A percentile compares a stretch with the other conserved stretches of the same genome.
phyloP scores from a whole-genome alignment of 2,888 invertebrate genomes.

The Andrena hattorfiana region DNA sequence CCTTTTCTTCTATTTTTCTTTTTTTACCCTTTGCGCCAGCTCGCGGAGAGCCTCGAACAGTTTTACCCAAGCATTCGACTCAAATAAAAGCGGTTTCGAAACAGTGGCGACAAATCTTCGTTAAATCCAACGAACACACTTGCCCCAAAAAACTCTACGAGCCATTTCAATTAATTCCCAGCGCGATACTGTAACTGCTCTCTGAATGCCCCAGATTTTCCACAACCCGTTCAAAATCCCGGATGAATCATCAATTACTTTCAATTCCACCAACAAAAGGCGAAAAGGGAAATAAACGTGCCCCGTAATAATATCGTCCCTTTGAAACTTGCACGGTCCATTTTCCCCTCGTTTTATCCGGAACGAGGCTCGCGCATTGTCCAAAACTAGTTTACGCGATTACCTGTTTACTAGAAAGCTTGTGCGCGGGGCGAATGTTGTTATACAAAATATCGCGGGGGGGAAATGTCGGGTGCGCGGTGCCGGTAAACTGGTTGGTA shows the following conservation, averaged over 20 bases:
- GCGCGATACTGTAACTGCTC: too few species aligned
- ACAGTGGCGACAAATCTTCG: too few species aligned
- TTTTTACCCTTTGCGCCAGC: not conserved
- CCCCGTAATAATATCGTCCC: not conserved
- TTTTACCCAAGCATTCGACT: not conserved
- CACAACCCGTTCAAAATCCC: too few species aligned
- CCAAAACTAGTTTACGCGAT: not conserved
- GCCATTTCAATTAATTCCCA: too few species aligned
- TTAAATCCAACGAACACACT: too few species aligned
- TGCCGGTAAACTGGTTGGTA: constrained; percentile 2
- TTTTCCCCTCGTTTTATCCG: not conserved
- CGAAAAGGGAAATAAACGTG: too few species aligned
- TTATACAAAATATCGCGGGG: not conserved
- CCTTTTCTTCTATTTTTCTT: not conserved
- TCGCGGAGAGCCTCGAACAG: constrained; percentile 1
- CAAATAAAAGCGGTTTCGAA: too few species aligned
- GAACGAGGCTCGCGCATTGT: not conserved
- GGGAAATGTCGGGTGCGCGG: not conserved
- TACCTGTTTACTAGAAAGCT: too few species aligned
- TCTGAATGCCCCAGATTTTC: too few species aligned
- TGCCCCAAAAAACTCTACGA: too few species aligned
- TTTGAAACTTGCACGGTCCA: not conserved
- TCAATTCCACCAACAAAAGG: too few species aligned
- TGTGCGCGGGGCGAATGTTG: not conserved
- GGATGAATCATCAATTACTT: too few species aligned